A percentile compares a stretch with the other conserved stretches of the same genome.
Conservation (phyloP, 2,113 vertebrate species). For the Hassar affinis region DNA sequence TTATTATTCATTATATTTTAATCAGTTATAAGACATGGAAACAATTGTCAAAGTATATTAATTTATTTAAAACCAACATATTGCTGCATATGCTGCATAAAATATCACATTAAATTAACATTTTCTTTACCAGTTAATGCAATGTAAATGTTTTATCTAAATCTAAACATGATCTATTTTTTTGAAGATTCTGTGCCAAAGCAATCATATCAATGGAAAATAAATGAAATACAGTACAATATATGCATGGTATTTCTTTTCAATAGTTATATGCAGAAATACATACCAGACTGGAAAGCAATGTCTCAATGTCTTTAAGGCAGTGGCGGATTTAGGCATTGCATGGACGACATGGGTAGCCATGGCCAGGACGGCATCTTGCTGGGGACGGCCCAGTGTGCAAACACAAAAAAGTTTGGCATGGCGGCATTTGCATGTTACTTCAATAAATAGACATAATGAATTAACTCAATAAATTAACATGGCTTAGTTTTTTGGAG, state of each 20-base stretch:
- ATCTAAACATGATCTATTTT: no score
- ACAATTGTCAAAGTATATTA: background rate
- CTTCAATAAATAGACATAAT: no score
- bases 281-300: background rate
- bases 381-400: no score
- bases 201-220: background rate
- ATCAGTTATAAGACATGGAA: background rate
- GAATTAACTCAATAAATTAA: no score
- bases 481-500: no score
- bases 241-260: background rate
- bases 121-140: background rate
- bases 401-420: no score
- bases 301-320: background rate
- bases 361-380: no score
- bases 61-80: background rate
- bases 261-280: background rate
- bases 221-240: background rate
- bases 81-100: no score
- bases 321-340: background rate
- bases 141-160: background rate
- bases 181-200: background rate
- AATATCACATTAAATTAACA: no score
- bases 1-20: background rate
- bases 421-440: no score
- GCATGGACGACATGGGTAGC: no score